These are phyloP conservation scores for Typhlichthys subterraneus DNA, from an alignment of 2,797 vertebrate species.

Conservation along the genomic window DNA sequence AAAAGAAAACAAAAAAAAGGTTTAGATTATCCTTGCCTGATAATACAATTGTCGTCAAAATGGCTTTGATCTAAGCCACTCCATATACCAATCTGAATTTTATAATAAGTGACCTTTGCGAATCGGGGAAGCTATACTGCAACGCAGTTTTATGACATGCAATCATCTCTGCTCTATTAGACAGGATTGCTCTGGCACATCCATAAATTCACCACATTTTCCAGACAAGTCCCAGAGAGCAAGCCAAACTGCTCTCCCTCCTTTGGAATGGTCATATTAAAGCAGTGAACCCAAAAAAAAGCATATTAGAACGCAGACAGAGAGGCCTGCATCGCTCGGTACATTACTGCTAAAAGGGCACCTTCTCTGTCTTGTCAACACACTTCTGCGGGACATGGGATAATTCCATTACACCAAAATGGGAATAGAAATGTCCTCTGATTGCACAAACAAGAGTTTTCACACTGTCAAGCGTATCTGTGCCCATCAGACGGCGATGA, in stretches of 20 bases:
- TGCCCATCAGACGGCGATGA: slow-evolving; percentile 39
- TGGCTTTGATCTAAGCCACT: slow-evolving; percentile 3
- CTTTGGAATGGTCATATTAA: slow-evolving; percentile 44
- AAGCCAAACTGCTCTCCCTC: slow-evolving; percentile 20
- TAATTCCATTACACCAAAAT: slow-evolving; percentile 30
- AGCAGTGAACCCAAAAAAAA: slow-evolving; percentile 35
- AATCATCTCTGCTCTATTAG: slow-evolving; percentile 16
- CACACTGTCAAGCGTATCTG: slow-evolving; percentile 26
- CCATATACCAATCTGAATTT: slow-evolving; percentile 16
- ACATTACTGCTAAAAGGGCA: slow-evolving; percentile 46
- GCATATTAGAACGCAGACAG: slow-evolving; percentile 19
- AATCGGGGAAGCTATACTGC: slow-evolving; percentile 4
- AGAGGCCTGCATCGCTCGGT: slow-evolving; percentile 17
- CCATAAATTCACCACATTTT: slow-evolving; percentile 16
- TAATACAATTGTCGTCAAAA: not conserved
- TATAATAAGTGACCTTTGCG: slow-evolving; percentile 29
- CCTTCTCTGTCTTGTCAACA: slow-evolving; percentile 39
- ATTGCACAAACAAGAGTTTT: slow-evolving; percentile 18
- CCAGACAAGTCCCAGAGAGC: slow-evolving; percentile 39
- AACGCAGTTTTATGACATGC: slow-evolving; percentile 29
- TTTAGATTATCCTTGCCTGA: not conserved
- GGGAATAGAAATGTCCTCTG: slow-evolving; percentile 32
- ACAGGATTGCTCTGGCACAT: slow-evolving; percentile 14
- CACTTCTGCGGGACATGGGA: slow-evolving; percentile 51
- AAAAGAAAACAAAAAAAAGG: not conserved